A percentile compares a stretch with the other conserved stretches of the same genome.
phyloP scores from a whole-genome alignment of 2,888 invertebrate species.

The Xylocampa areola region DNA sequence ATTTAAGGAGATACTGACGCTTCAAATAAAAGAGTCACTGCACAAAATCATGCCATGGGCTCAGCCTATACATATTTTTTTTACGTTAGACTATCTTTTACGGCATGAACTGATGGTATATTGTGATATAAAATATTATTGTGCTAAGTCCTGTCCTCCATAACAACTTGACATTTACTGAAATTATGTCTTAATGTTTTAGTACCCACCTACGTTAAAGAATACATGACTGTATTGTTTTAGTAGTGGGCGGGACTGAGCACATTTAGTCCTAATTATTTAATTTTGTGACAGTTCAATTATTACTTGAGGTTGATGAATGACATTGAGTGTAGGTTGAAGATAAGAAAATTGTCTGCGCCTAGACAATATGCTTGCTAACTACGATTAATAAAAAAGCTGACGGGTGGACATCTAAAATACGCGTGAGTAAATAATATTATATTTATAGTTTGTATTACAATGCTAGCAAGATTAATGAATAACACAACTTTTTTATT shows the following conservation, averaged over 20 bases:
- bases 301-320: conserved; percentile 28
- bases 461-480: conserved; percentile 4
- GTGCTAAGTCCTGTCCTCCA: not conserved
- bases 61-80: no score
- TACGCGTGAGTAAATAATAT: conserved; percentile 4
- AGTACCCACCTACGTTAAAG: not conserved
- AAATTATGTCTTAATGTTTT: not conserved
- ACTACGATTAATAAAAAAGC: conserved; percentile 24
- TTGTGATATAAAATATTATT: not conserved
- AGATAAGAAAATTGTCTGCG: conserved; percentile 22
- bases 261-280: conserved; percentile 34
- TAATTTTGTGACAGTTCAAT: conserved; percentile 17
- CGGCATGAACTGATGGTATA: no score
- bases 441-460: conserved; percentile 4
- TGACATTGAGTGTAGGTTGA: conserved; percentile 42
- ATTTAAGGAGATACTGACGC: no score
- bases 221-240: conserved; percentile 27
- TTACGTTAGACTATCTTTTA: no score
- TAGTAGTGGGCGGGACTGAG: conserved; percentile 4
- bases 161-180: not conserved
- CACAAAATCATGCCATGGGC: no score
- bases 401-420: conserved; percentile 7
- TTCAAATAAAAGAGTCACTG: no score
- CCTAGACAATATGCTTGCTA: not conserved
- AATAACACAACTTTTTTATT: no score